A percentile compares a stretch with the other conserved stretches of the same genome.
Evolutionary conservation across 2,113 vertebrate species (phyloP).

Genomic region (Eublepharis macularius): DNA sequence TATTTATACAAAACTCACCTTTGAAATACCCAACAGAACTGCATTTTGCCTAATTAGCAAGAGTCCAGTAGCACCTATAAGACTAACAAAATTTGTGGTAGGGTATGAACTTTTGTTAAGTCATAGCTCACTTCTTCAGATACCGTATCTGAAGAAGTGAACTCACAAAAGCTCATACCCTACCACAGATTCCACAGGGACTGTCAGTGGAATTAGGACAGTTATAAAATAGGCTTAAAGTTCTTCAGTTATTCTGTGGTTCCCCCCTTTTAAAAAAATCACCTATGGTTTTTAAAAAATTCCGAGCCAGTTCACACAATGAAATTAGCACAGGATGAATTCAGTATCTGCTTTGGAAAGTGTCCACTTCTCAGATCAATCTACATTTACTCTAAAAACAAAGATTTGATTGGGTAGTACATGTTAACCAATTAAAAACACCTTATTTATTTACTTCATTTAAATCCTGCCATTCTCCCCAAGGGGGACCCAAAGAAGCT

Average conservation of each 20-base stretch:
- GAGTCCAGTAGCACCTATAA: no score
- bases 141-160: no score
- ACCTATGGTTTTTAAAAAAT: conserved; percentile 19
- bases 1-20: conserved; percentile 8
- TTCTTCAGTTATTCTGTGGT: background rate
- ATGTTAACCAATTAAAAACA: no score
- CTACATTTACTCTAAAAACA: background rate
- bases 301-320: background rate
- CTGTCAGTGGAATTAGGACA: background rate
- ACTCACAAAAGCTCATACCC: no score
- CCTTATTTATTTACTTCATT: no score
- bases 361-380: background rate
- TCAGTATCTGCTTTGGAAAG: background rate
- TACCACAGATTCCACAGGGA: no score
- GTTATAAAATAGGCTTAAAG: conserved; percentile 18
- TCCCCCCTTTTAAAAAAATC: conserved; percentile 11
- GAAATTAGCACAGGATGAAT: background rate
- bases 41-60: conserved; percentile 24
- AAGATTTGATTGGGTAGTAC: no score
- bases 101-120: no score
- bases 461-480: no score
- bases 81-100: no score
- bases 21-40: conserved; percentile 33
- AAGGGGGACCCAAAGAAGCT: no score
- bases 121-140: no score